phyloP scores from a whole-genome alignment of 2,113 vertebrate genomes.

The Aphyosemion australe region DNA sequence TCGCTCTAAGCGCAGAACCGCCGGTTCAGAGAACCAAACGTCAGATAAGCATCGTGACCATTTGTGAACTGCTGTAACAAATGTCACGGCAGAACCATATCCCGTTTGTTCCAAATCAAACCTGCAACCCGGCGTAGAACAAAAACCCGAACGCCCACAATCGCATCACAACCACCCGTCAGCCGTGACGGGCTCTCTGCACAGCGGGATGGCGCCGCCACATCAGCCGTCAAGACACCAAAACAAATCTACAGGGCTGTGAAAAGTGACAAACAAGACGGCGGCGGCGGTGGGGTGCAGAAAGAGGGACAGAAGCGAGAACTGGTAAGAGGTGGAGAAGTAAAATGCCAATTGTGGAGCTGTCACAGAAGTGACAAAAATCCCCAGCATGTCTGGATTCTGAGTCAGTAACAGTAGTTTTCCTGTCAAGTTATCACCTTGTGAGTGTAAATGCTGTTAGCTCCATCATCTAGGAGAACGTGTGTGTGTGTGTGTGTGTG shows the following conservation, averaged over 20 bases:
- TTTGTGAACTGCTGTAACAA: not conserved
- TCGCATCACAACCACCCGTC: slow-evolving; percentile 31
- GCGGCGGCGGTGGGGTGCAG: not conserved
- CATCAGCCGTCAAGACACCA: slow-evolving; percentile 35
- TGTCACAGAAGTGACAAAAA: slow-evolving; percentile 53
- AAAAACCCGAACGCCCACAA: slow-evolving; percentile 24
- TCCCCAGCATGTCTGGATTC: slow-evolving; percentile 48
- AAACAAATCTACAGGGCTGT: slow-evolving; percentile 51
- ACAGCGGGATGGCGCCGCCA: slow-evolving; percentile 18
- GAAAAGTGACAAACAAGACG: slow-evolving; percentile 45
- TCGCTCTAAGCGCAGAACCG: not conserved
- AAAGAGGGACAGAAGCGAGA: slow-evolving; percentile 15
- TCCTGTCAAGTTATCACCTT: slow-evolving; percentile 62
- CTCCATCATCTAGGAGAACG: slow-evolving; percentile 45
- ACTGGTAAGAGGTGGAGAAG: not conserved
- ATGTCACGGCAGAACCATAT: not conserved
- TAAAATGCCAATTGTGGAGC: slow-evolving; percentile 53
- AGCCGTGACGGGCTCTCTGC: slow-evolving; percentile 36
- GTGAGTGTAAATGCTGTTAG: slow-evolving; percentile 60
- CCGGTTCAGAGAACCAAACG: not conserved
- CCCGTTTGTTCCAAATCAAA: slow-evolving; percentile 25
- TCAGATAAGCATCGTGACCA: not conserved
- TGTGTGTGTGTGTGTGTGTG: not conserved
- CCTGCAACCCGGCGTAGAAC: slow-evolving; percentile 12
- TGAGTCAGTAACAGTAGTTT: slow-evolving; percentile 61